A percentile compares a stretch with the other conserved stretches of the same genome.
These are phyloP conservation scores for Scaptomyza hsui DNA, from an alignment of 1,140 invertebrate species.

Conservation along the genomic window DNA sequence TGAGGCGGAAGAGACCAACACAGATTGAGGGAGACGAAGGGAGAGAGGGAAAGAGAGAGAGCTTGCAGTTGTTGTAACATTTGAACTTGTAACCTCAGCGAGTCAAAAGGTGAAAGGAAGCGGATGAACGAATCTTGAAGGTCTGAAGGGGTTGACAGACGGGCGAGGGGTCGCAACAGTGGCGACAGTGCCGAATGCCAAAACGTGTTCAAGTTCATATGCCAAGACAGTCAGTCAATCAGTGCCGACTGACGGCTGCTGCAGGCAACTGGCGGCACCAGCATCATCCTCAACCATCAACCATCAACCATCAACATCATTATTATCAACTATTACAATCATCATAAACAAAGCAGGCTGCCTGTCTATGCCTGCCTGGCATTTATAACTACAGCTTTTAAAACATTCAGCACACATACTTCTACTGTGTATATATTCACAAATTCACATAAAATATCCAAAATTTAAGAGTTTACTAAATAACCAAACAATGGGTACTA, in stretches of 20 bases:
- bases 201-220: constrained; percentile 60
- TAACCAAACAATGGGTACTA: too few species aligned
- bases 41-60: background rate
- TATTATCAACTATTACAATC: background rate
- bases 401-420: too few species aligned
- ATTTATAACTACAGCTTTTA: too few species aligned
- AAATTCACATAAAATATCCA: too few species aligned
- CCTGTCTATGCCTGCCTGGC: background rate
- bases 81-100: constrained; percentile 53
- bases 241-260: constrained; percentile 1
- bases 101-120: constrained; percentile 46
- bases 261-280: background rate
- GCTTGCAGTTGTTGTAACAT: constrained; percentile 19
- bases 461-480: too few species aligned
- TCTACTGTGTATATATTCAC: too few species aligned
- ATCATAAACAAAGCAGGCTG: background rate
- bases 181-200: constrained; percentile 26
- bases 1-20: background rate
- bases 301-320: background rate
- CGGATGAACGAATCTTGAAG: constrained; percentile 20
- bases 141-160: background rate
- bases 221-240: constrained; percentile 22
- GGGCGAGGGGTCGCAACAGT: background rate
- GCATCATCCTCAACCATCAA: background rate
- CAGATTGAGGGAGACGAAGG: background rate